Base-by-base conservation (phyloP, 92 coral and sea anemone genomes). In the Meandrina meandrites region DNA sequence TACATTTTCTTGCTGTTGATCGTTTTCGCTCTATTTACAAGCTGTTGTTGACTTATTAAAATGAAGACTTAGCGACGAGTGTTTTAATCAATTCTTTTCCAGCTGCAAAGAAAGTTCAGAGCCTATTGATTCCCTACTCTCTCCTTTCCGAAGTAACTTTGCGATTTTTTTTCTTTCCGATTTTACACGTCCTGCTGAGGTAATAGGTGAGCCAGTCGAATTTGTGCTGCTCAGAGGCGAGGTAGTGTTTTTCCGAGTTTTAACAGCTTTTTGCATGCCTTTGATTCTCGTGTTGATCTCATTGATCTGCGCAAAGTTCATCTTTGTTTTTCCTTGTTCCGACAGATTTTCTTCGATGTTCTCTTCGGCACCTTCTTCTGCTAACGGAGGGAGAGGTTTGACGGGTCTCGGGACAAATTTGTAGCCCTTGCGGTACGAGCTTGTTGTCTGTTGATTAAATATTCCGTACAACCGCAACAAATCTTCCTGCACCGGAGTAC, bases 401-500 rank as follows among this genome's bases (percentile, higher is more conserved):
- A 70, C 67, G 53, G 80, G 64, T 67, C 62, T 86, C 54, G 81
- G 89, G 62, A 75, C 71, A 78, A 50, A 72, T 75, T 87, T 94
- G 54, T 81, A 94, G 12, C 98, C 98, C 18, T 72, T 67, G n/a
- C 98, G 93, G 67, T 91, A 94, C 0, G 95, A 94, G 8, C 85
- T 88, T 0, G 93, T 92, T 35, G 83, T 93, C 57, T 94, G 98
- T 79, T 94, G 96, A 79, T 94, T 78, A 76, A 89, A 93, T 15
- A 94, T 86, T 21, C 45, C 76, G 64, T 90, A 94, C 0, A 94
- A 90, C 19, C 87, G 90, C 12, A 76, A 58, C 8, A 94, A 68
- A 57, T 91, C 89, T 51, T 89, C 93, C 51, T 86, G 89, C 0
- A 93, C 83, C 14, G 98, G 92, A 11, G 90, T 71, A 75, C 81